Conservation (phyloP, 2,113 vertebrate species). For the Odocoileus hemionus region DNA sequence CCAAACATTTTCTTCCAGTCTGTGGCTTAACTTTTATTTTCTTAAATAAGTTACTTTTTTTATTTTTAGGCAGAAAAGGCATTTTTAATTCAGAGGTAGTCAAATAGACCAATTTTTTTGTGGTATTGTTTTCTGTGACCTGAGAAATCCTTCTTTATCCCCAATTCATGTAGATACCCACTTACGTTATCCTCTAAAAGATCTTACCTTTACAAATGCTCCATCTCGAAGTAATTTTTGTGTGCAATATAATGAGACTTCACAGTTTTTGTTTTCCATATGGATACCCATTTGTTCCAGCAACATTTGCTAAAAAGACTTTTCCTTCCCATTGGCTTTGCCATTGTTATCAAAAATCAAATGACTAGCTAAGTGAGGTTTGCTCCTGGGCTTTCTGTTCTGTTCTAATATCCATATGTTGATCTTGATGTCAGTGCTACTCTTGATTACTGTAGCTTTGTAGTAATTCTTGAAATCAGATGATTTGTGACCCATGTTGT, state of each 20-base stretch:
- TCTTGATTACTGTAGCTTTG: constrained; percentile 9
- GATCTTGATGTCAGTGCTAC: not conserved
- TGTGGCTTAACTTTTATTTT: not conserved
- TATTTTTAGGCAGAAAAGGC: not conserved
- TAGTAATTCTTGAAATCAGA: constrained; percentile 6
- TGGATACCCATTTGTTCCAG: not conserved
- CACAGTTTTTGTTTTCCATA: not conserved
- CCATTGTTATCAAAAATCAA: not conserved
- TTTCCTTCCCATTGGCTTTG: not conserved
- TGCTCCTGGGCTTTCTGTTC: not conserved
- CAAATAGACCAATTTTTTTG: not conserved
- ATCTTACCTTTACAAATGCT: not conserved
- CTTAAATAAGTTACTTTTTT: not conserved
- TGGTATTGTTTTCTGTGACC: not conserved
- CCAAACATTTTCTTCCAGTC: not conserved
- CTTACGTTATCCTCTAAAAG: not conserved
- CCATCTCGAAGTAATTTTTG: not conserved
- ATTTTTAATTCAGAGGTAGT: not conserved
- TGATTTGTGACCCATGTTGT: not conserved
- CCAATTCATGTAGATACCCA: not conserved
- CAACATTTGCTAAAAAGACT: not conserved
- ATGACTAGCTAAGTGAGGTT: not conserved
- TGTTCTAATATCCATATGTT: not conserved
- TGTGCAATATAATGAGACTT: not conserved
- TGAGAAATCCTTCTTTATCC: not conserved